Evolutionary conservation across 2,113 vertebrate genomes (phyloP).

Genomic region (Nothobranchius kuhntae): DNA sequence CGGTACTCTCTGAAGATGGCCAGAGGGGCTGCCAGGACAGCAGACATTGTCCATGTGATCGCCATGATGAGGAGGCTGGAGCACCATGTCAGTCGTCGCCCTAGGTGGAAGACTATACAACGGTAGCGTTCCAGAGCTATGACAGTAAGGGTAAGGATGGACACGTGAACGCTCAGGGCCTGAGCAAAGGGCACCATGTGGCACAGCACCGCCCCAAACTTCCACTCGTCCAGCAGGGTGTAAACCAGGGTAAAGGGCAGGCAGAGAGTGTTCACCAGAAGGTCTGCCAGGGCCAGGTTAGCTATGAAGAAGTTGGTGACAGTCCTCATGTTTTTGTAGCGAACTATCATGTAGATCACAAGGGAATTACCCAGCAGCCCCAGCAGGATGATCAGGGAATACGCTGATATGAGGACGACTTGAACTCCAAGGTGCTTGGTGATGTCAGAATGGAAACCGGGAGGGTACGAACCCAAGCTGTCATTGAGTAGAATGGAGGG

Average conservation of each 20-base stretch:
- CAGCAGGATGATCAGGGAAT: constrained; percentile 89
- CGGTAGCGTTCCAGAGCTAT: constrained; percentile 91
- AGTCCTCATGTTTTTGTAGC: constrained; percentile 90
- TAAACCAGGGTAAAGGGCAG: constrained; percentile 90
- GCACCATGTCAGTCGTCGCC: constrained; percentile 83
- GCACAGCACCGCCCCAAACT: constrained; percentile 88
- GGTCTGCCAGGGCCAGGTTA: constrained; percentile 90
- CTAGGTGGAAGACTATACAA: constrained; percentile 90
- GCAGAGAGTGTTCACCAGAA: constrained; percentile 89
- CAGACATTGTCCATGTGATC: constrained; percentile 83
- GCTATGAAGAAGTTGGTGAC: constrained; percentile 95
- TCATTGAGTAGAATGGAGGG: constrained; percentile 63
- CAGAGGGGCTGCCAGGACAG: constrained; percentile 85
- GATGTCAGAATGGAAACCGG: constrained; percentile 83
- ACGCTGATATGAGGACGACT: constrained; percentile 85
- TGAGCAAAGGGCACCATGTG: constrained; percentile 90
- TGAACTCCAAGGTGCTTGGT: constrained; percentile 89
- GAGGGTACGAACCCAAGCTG: constrained; percentile 68
- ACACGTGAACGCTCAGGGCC: constrained; percentile 90
- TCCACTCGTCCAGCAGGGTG: constrained; percentile 90
- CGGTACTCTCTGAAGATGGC: constrained; percentile 92
- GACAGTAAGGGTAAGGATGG: constrained; percentile 87
- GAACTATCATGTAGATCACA: constrained; percentile 89
- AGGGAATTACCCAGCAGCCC: constrained; percentile 88
- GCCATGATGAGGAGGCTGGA: constrained; percentile 86